Evolutionary conservation across 2,797 vertebrate species (phyloP).

Genomic region (Hyperoplus immaculatus): DNA sequence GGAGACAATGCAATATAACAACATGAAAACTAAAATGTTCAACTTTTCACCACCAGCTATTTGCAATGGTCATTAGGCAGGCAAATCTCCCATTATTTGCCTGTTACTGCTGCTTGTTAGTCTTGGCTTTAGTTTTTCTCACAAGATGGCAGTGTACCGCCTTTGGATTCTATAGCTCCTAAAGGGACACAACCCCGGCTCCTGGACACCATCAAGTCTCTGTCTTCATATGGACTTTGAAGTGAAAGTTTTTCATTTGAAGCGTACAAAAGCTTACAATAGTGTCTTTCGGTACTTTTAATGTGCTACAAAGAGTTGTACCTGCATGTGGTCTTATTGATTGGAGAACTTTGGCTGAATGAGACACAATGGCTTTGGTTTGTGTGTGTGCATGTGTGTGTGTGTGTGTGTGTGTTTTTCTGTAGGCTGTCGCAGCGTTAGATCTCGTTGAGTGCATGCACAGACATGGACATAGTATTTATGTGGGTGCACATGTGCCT

Average conservation of each 20-base stretch:
- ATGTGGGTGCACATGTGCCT: slow-evolving; percentile 58
- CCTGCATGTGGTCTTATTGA: slow-evolving; percentile 53
- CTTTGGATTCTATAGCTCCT: slow-evolving; percentile 56
- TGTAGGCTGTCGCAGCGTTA: slow-evolving; percentile 11
- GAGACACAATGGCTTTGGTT: slow-evolving; percentile 64
- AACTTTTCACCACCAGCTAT: slow-evolving; percentile 50
- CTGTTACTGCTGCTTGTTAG: slow-evolving; percentile 40
- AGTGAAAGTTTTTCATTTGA: slow-evolving; percentile 65
- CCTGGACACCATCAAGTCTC: slow-evolving; percentile 52
- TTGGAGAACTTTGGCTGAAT: slow-evolving; percentile 60
- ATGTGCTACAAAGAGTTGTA: slow-evolving; percentile 64
- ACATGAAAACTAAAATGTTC: slow-evolving; percentile 52
- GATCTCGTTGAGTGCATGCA: slow-evolving; percentile 21
- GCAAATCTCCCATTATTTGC: slow-evolving; percentile 43
- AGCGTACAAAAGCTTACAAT: slow-evolving; percentile 67
- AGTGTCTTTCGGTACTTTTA: slow-evolving; percentile 70
- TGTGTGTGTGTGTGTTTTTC: slow-evolving; percentile 15
- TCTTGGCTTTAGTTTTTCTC: slow-evolving; percentile 67
- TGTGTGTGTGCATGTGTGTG: not conserved
- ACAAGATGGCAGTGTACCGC: slow-evolving; percentile 88
- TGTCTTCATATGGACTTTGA: slow-evolving; percentile 67
- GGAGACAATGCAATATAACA: slow-evolving; percentile 22
- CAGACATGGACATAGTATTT: slow-evolving; percentile 44
- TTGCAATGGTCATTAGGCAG: slow-evolving; percentile 54
- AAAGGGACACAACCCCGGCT: slow-evolving; percentile 33